Conservation (phyloP, 2,113 vertebrate genomes). For the Tenebrosternarchus preto region DNA sequence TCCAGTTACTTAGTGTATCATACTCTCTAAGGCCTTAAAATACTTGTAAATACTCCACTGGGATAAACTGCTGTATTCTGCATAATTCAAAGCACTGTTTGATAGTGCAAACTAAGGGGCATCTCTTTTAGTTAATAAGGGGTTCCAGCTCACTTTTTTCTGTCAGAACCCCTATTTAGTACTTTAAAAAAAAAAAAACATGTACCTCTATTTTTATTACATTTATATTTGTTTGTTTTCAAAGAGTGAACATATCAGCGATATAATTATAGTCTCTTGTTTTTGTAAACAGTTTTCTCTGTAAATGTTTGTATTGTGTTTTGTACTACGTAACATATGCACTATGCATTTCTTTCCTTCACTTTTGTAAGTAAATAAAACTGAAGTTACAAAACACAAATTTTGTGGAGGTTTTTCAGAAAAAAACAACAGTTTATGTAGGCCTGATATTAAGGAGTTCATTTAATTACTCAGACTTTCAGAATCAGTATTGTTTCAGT, state of each 20-base stretch:
- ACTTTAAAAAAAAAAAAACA: slow-evolving; percentile 38
- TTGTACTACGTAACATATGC: slow-evolving; percentile 63
- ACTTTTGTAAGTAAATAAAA: slow-evolving; percentile 75
- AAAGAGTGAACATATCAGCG: slow-evolving; percentile 62
- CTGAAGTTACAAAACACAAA: neutral
- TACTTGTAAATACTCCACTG: slow-evolving; percentile 57
- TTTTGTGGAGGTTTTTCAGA: too few species aligned
- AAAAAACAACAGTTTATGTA: too few species aligned
- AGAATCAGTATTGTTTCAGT: too few species aligned
- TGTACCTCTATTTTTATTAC: slow-evolving; percentile 31
- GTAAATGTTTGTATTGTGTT: slow-evolving; percentile 58
- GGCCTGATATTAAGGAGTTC: too few species aligned
- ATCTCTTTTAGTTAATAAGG: neutral
- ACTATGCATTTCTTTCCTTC: slow-evolving; percentile 57
- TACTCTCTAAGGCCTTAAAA: slow-evolving; percentile 49
- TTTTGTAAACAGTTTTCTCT: slow-evolving; percentile 59
- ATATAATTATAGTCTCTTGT: slow-evolving; percentile 63
- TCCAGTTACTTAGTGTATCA: slow-evolving; percentile 31
- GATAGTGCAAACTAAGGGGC: neutral
- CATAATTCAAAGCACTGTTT: neutral
- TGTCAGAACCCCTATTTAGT: slow-evolving; percentile 31
- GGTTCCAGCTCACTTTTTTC: slow-evolving; percentile 8
- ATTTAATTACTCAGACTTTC: too few species aligned
- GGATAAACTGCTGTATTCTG: slow-evolving; percentile 1
- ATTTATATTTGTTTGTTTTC: slow-evolving; percentile 25